Evolutionary conservation across 2,888 invertebrate species (phyloP), one percentile per base, ranked within the genome.

Genomic region (Erebia palarica): DNA sequence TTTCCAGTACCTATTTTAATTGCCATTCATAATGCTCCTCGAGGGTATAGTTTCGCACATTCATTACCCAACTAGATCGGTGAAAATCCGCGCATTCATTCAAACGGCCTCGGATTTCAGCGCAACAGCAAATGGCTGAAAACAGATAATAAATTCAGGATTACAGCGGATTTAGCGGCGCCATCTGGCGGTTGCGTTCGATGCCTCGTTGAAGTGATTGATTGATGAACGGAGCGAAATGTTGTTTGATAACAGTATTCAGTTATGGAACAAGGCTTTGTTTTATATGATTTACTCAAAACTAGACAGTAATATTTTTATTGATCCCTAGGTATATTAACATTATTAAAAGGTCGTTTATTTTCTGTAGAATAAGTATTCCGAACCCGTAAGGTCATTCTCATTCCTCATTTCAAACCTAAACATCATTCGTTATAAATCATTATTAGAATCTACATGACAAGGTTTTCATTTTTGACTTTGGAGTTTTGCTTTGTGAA

Each of bases 111-210:
- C 76, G 82, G 79, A 87, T 86, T 85, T 82, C 84, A 84, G 78
- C 77, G 81, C 81, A 81, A 78, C 83, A 77, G 80, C 78, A 80
- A 86, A 87, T 84, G 85, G 86, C 83, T 83, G 85, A 86, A 88
- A 88, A 89, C 87, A 87, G 87, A 89, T 90, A 90, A 89, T 90
- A 90, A 89, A 90, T 89, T 88, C 84, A 78, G 89, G 87, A 87
- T 89, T 86, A 87, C 84, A 82, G 78, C 76, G 86, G 86, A 85
- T 89, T 86, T 85, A 78, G 77, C 77, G 80, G 79, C 81, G 83
- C 84, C 88, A 89, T 89, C 88, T 89, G 88, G 84, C 73, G 82
- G 83, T 77, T 81, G 78, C 79, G 78, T 75, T 74, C 74, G 76
- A 76, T 77, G 77, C 76, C 78, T 73, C 80, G 81, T 81, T 84